Evolutionary conservation across 53 echinoderm and acorn worm genomes (phyloP), one percentile per base, ranked within the genome.

Genomic region (Pentamera pediparva): DNA sequence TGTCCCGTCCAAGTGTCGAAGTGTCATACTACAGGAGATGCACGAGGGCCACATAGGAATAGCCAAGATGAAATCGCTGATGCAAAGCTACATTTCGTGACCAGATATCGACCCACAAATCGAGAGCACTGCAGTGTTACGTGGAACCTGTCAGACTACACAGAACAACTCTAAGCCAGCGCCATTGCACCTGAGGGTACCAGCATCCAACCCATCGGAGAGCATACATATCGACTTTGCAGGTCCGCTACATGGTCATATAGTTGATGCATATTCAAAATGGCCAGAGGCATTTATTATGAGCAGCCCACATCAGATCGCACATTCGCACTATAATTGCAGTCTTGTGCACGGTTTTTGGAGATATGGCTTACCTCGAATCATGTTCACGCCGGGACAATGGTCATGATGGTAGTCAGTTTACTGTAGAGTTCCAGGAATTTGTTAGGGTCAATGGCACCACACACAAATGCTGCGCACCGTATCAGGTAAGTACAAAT

Each of bases 251-350:
- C 58, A 39, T 82, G 43, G 59, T 67, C 39, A 41, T n/a, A n/a
- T 82, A 1, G 69, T 76, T 6, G 76, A 76, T 39, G 83, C 76
- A 40, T 76, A 51, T 45, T 65, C 57, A 3, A 82, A 76, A 53
- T 82, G 83, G 83, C 69, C 83, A 32, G 83, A 82, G 49, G 69
- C 56, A 12, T 56, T 82, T 39, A 65, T 82, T 37, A 76, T 76
- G 76, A 75, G 34, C 19, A 40, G 30, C 8, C 38, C 32, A 76
- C 57, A 13, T 15, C 76, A 39, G 49, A 82, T 8, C 32, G 69
- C 30, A 82, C 83, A 21, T n/a, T n/a, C n/a, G n/a, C n/a, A n/a
- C n/a, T n/a, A n/a, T n/a, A n/a, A 48, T 76, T 55, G 83, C 50
- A 28, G 61, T 52, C 27, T 50, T 82, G 15, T 32, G 69, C 50